phyloP scores from a whole-genome alignment of 2,797 vertebrate species.

The Phataginus tricuspis region DNA sequence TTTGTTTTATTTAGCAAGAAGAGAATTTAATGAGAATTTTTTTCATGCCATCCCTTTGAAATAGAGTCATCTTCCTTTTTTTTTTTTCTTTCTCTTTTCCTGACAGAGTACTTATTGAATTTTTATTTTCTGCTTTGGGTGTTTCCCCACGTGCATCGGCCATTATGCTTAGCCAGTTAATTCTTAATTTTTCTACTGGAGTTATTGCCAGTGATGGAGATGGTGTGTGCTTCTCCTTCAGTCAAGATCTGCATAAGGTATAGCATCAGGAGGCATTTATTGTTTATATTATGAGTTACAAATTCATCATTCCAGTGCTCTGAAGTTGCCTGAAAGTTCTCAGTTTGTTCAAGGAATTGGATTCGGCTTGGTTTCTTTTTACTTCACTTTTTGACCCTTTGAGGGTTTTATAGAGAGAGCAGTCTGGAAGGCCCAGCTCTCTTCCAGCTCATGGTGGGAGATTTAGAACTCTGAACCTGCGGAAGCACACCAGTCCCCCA shows the following conservation, averaged over 20 bases:
- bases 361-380: conserved; percentile 77
- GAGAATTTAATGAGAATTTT: conserved; percentile 50
- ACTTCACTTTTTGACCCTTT: neutral
- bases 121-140: conserved; percentile 72
- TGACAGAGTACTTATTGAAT: conserved; percentile 25
- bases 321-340: conserved; percentile 81
- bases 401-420: neutral
- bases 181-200: conserved; percentile 74
- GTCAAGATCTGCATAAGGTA: neutral
- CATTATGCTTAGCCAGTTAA: conserved; percentile 71
- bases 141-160: conserved; percentile 34
- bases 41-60: conserved; percentile 18
- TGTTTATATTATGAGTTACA: conserved; percentile 27
- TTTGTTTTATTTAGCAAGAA: conserved; percentile 38
- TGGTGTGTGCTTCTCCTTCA: neutral
- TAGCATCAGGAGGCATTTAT: neutral
- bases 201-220: conserved; percentile 35
- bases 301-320: conserved; percentile 10
- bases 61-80: neutral
- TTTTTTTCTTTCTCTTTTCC: conserved; percentile 32
- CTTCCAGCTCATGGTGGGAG: conserved; percentile 85
- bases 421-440: conserved; percentile 58
- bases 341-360: conserved; percentile 53
- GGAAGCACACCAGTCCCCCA: conserved; percentile 2
- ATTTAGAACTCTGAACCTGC: conserved; percentile 66